Evolutionary conservation across 2,888 invertebrate species (phyloP).

Genomic region (Caenorhabditis auriculariae): DNA sequence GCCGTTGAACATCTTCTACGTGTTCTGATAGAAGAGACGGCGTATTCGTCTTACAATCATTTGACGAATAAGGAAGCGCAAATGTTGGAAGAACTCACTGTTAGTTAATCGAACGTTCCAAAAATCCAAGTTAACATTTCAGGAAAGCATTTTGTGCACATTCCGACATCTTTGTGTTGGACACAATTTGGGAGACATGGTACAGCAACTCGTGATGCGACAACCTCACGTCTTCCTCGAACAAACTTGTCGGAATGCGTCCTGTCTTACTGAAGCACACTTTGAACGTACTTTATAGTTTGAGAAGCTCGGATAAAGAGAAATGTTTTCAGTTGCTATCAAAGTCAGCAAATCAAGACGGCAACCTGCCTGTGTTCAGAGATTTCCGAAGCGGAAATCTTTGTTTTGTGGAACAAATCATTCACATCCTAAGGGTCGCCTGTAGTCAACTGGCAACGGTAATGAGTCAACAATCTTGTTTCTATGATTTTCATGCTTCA

Average conservation of each 20-base stretch:
- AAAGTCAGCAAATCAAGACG: constrained; percentile 31
- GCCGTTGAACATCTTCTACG: constrained; percentile 35
- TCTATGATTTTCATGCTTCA: no score
- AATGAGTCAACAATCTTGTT: neutral
- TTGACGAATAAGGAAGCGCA: constrained; percentile 21
- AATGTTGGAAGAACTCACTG: constrained; percentile 28
- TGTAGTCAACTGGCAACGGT: constrained; percentile 30
- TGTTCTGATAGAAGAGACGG: constrained; percentile 29
- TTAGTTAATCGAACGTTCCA: neutral
- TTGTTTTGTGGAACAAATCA: constrained; percentile 32
- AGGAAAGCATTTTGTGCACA: constrained; percentile 47
- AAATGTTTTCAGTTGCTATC: neutral
- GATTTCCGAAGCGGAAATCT: constrained; percentile 11
- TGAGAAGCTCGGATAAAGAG: neutral
- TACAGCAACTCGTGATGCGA: constrained; percentile 29
- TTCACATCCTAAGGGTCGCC: constrained; percentile 36
- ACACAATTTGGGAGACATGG: constrained; percentile 31
- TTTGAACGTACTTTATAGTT: constrained; percentile 30
- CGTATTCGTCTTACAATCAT: constrained; percentile 6
- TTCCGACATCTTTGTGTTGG: constrained; percentile 44
- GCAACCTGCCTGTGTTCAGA: constrained; percentile 30
- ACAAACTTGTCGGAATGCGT: constrained; percentile 42
- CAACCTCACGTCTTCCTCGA: constrained; percentile 36
- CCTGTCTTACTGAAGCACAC: constrained; percentile 49
- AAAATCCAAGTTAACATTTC: constrained; percentile 3